phyloP scores from a whole-genome alignment of 2,888 invertebrate species.

The Rotaria magnacalcarata region DNA sequence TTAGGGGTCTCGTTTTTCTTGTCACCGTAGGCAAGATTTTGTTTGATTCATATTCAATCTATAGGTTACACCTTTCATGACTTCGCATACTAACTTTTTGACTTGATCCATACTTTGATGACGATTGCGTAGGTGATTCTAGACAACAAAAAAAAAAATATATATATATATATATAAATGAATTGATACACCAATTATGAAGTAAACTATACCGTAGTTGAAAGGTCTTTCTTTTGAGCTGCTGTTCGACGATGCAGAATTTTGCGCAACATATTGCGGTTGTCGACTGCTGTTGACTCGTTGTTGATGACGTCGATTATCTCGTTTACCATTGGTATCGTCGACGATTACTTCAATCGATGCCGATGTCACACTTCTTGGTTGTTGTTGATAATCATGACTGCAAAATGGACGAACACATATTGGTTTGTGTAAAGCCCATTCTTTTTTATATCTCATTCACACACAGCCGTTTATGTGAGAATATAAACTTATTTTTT shows the following conservation, averaged over 20 bases:
- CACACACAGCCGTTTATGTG: neutral
- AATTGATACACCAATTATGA: neutral
- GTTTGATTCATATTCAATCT: too few species aligned
- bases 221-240: neutral
- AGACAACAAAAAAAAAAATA: neutral
- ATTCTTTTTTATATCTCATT: neutral
- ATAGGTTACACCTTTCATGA: too few species aligned
- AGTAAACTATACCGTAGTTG: neutral
- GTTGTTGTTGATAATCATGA: neutral
- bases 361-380: neutral
- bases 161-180: neutral
- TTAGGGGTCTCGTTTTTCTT: too few species aligned
- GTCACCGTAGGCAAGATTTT: too few species aligned
- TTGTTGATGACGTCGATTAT: neutral
- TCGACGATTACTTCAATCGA: neutral
- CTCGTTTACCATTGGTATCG: neutral
- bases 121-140: neutral
- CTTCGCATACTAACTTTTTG: neutral
- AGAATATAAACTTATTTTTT: neutral
- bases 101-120: neutral
- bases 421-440: neutral
- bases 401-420: slow-evolving; percentile 26
- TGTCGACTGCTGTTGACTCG: neutral
- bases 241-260: neutral
- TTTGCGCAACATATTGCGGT: neutral